Evolutionary conservation across 2,888 invertebrate genomes (phyloP), one percentile per base, ranked within the genome.

Genomic region (Micoletzkya japonica): DNA sequence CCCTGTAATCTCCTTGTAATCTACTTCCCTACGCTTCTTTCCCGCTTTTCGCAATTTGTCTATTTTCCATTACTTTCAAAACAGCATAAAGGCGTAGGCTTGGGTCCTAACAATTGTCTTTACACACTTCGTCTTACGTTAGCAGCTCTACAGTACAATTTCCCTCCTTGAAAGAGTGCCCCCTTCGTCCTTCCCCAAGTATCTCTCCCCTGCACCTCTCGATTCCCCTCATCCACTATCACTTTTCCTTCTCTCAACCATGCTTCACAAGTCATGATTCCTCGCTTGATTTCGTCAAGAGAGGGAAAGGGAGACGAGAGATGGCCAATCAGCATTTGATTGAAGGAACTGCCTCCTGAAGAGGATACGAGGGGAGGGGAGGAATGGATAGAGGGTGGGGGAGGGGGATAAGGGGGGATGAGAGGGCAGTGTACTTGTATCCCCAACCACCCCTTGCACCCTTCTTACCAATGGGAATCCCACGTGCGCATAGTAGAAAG

Each of bases 401-500:
- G 61, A 49, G 66, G 20, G 44, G 20, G 44, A 44, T 10, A 44
- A 20, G 20, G 44, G 20, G 44, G 20, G 44, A 44, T 17, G 44
- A 10, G 20, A 14, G 44, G 44, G 44, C 10, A 44, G 44, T 44
- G 10, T 10, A 10, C n/a, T 24, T 54, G 10, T 54, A 24, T 54
- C 54, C 24, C 54, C 24, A n/a, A 17, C 26, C 24, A n/a, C 24
- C 24, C 26, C 54, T 20, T 54, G 26, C 24, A 7, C 24, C 26
- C 24, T 17, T 54, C 17, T 20, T 14, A 10, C 24, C 54, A 54
- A 54, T 54, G 17, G 54, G 24, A 88, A 86, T 70, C 88, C 88
- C 70, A 88, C 76, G 76, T 88, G 87, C 3, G 88, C 87, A 72
- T 86, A 86, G 80, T 87, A 88, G 76, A 86, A 86, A 4, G 86